Evolutionary conservation across 2,888 invertebrate genomes (phyloP).

Genomic region (Xylota segnis): DNA sequence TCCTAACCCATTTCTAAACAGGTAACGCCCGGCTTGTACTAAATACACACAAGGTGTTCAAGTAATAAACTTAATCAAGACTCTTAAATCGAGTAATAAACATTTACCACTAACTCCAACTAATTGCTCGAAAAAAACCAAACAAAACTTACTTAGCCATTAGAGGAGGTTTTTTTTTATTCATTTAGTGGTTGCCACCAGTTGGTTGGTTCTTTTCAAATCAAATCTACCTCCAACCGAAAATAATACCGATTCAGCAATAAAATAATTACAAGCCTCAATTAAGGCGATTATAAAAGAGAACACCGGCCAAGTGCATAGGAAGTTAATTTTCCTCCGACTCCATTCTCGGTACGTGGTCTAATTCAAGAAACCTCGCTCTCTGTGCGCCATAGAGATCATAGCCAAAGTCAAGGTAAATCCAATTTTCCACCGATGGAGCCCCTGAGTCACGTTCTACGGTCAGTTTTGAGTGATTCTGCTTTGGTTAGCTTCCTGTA

Average conservation of each 20-base stretch:
- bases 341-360: slow-evolving; percentile 46
- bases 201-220: background rate
- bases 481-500: slow-evolving; percentile 3
- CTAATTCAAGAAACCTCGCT: slow-evolving; percentile 18
- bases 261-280: slow-evolving; percentile 1
- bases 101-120: background rate
- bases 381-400: slow-evolving; percentile 6
- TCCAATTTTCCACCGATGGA: slow-evolving; percentile 34
- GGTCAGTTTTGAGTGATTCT: background rate
- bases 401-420: slow-evolving; percentile 59
- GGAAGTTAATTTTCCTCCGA: slow-evolving; percentile 11
- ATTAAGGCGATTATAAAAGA: slow-evolving; percentile 10
- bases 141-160: background rate
- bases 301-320: background rate
- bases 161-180: background rate
- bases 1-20: background rate
- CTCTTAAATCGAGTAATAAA: background rate
- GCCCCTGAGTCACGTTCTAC: slow-evolving; percentile 51
- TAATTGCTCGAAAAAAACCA: background rate
- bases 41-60: background rate
- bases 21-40: background rate
- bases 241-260: background rate
- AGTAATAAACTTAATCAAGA: background rate
- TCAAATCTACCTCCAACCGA: background rate
- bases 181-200: background rate